Base-by-base conservation (phyloP, 2,113 vertebrate species). In the Phaethornis superciliosus region DNA sequence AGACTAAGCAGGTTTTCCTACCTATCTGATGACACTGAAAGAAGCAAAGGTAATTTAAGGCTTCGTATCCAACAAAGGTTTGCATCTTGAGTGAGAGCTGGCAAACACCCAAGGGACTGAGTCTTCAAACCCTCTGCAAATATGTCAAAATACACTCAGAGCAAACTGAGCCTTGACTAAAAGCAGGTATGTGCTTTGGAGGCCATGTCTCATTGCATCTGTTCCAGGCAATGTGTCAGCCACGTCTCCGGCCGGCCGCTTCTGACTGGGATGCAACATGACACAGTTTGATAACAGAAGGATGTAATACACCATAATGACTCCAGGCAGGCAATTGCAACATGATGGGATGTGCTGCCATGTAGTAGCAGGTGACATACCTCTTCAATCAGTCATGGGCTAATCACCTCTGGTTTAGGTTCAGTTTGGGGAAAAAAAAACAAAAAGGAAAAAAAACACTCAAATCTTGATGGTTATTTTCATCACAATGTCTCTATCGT, bases 231-330 rank as follows among this genome's bases (percentile, higher is more conserved):
- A 49, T 2, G 1, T 85, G 83, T 95, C 90, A 91, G 72, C 75
- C 89, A 49, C 62, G 27, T 93, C 88, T 89, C 59, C 82, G 72
- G 83, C 65, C 90, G 17, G 63, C 94, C 87, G 93, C 77, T 93
- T 84, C 92, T 96, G 83, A 96, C 82, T 47, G 67, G 81, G 91
- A 97, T 95, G 95, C 86, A 90, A 93, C 90, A 80, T 83, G 94
- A 96, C 89, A 85, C 80, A 93, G 89, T 96, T 94, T 95, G 95
- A 91, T 97, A 93, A 89, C 84, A 94, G 93, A 97, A 93, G 90
- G 88, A 90, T 94, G 88, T 92, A 93, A 93, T 91, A 93, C 93
- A 93, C 80, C 75, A 72, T 89, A 95, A 97, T 94, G 94, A 94
- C 89, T 97, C 88, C 88, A 94, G 92, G 86, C 82, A 76, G 79